Evolutionary conservation across 2,888 invertebrate species (phyloP).

Genomic region (Synergus laeviventris): DNA sequence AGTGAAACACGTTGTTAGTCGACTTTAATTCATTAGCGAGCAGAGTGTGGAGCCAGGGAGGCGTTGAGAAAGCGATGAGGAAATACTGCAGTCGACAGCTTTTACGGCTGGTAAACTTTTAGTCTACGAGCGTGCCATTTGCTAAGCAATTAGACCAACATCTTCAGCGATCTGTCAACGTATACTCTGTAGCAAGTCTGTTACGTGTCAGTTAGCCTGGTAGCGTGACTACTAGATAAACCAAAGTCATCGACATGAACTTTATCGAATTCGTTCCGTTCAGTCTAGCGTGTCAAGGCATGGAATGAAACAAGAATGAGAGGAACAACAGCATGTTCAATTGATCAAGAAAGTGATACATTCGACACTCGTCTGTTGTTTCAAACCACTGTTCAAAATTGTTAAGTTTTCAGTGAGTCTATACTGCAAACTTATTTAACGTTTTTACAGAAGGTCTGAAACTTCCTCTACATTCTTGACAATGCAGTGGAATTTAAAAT

Average conservation of each 20-base stretch:
- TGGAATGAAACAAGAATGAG: background rate
- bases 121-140: constrained; percentile 40
- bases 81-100: constrained; percentile 41
- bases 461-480: background rate
- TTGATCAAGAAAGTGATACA: background rate
- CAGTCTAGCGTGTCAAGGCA: background rate
- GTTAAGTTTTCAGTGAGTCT: background rate
- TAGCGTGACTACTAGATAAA: background rate
- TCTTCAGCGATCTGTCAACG: constrained; percentile 22
- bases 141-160: constrained; percentile 46
- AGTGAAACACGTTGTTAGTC: constrained; percentile 35
- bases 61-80: constrained; percentile 34
- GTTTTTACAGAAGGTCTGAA: background rate
- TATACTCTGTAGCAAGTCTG: constrained; percentile 7
- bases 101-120: constrained; percentile 40
- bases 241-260: constrained; percentile 1
- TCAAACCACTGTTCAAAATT: background rate
- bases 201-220: constrained; percentile 23
- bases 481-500: background rate
- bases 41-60: background rate
- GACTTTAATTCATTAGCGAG: constrained; percentile 26
- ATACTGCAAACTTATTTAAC: background rate
- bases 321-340: background rate
- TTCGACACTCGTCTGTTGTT: background rate
- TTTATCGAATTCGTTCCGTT: constrained; percentile 42